These are phyloP conservation scores for Ceratosolen solmsi DNA, from an alignment of 1,140 invertebrate species.

Conservation along the genomic window DNA sequence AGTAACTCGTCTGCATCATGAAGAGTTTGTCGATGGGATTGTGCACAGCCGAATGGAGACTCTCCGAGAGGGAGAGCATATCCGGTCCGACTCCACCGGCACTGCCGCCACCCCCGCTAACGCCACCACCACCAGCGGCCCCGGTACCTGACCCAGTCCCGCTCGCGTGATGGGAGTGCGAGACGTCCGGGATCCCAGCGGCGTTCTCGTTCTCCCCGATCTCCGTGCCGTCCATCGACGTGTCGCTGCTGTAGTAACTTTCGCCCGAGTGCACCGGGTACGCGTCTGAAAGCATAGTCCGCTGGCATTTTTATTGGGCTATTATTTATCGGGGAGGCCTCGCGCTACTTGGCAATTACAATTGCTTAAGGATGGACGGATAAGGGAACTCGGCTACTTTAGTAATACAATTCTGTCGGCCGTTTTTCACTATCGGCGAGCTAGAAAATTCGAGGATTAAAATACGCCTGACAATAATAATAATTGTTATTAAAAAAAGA, in stretches of 20 bases:
- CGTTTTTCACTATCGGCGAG: no score
- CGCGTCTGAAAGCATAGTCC: slow-evolving; percentile 76
- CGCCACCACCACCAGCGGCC: no score
- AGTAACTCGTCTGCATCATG: slow-evolving; percentile 97
- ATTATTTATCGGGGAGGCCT: no score
- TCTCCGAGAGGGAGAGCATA: slow-evolving; percentile 75
- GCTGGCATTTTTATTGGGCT: no score
- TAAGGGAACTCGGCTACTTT: no score
- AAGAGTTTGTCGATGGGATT: slow-evolving; percentile 98
- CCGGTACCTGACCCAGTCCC: slow-evolving; percentile 59
- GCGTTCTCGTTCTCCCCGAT: slow-evolving; percentile 70
- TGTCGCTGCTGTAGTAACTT: slow-evolving; percentile 91
- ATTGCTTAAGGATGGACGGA: no score
- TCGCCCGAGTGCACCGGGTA: slow-evolving; percentile 89
- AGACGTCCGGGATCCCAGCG: slow-evolving; percentile 64
- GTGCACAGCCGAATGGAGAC: slow-evolving; percentile 79
- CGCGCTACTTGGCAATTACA: no score
- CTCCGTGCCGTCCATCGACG: slow-evolving; percentile 89
- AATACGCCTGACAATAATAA: no score
- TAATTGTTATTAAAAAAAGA: no score
- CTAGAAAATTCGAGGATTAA: no score
- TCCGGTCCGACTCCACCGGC: slow-evolving; percentile 75
- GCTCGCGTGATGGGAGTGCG: slow-evolving; percentile 67
- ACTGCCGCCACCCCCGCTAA: slow-evolving; percentile 60
- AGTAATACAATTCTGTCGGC: no score